Base-by-base conservation (phyloP, 2,888 invertebrate species). In the Microplitis manilae region DNA sequence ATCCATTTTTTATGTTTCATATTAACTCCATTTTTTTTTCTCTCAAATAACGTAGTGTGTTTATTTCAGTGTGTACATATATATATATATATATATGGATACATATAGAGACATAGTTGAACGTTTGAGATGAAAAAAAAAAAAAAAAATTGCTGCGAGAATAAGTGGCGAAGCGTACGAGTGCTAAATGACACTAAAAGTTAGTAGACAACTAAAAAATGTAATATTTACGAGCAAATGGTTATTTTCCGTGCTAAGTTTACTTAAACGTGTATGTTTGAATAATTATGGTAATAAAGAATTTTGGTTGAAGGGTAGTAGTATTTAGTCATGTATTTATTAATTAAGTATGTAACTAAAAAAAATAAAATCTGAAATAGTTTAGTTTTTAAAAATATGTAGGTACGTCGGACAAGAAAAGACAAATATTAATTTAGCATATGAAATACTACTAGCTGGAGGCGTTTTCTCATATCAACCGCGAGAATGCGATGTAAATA, bases 181-280 rank as follows among this genome's bases (percentile, higher is more conserved):
- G 41, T 39, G 64, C 59, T 75, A 74, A 74, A 70, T 50, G 77
- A 70, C 69, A 50, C 60, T 72, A 78, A 78, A 75, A 68, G 61
- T 75, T 60, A 38, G 59, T 78, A 40, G 68, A 67, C 61, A 68
- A 6, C 68, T 15, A 39, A 60, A 41, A 50, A 67, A 30, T 71
- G 38, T 64, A 15, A 75, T 68, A 72, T 78, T 73, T 78, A 75
- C 69, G 72, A 75, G 60, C 13, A 13, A 30, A n/a, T 41, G 38
- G n/a, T 7, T 17, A 13, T 64, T 64, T 13, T 15, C 72, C 38
- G 13, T 15, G 39, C 30, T 60, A 2, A 65, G 65, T 65, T 17
- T 30, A 30, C 9, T 13, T 30, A 65, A 65, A 65, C 8, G 38
- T 30, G 38, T 50, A 50, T 50, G 50, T 13, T 50, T 50, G 13